Percentiles rank a stretch among this genome's conserved stretches.
Evolutionary conservation across 2,797 vertebrate species (phyloP).

Genomic region (Mus spretus): DNA sequence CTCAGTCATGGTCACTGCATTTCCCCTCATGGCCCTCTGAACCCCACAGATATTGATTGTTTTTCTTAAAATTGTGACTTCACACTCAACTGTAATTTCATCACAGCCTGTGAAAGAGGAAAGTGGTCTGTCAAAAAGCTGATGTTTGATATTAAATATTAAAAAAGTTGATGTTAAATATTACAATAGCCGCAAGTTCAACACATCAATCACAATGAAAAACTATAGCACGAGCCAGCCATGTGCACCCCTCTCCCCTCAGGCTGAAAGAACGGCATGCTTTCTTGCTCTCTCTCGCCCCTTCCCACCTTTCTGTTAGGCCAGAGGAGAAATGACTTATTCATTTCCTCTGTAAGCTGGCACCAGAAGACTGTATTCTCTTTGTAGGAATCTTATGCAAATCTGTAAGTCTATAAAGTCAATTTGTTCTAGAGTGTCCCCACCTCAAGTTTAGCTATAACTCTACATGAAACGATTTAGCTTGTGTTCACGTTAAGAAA

Average conservation of each 20-base stretch:
- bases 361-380: conserved; percentile 31
- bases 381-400: conserved; percentile 39
- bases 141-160: not conserved
- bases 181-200: not conserved
- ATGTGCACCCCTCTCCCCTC: not conserved
- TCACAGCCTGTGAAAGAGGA: not conserved
- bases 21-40: not conserved
- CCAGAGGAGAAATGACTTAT: not conserved
- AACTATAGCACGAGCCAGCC: not conserved
- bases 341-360: conserved; percentile 19
- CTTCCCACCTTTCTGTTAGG: not conserved
- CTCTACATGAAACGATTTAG: conserved; percentile 18
- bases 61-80: conserved; percentile 60
- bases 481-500: not conserved
- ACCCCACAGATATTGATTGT: not conserved
- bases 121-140: not conserved
- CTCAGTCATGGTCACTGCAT: not conserved
- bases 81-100: not conserved
- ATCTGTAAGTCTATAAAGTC: not conserved
- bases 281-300: not conserved
- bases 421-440: not conserved
- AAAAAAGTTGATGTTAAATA: not conserved
- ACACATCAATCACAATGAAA: conserved; percentile 20
- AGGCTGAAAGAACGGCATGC: not conserved
- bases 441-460: not conserved